phyloP scores from a whole-genome alignment of 2,113 vertebrate species.

The Shinisaurus crocodilurus region DNA sequence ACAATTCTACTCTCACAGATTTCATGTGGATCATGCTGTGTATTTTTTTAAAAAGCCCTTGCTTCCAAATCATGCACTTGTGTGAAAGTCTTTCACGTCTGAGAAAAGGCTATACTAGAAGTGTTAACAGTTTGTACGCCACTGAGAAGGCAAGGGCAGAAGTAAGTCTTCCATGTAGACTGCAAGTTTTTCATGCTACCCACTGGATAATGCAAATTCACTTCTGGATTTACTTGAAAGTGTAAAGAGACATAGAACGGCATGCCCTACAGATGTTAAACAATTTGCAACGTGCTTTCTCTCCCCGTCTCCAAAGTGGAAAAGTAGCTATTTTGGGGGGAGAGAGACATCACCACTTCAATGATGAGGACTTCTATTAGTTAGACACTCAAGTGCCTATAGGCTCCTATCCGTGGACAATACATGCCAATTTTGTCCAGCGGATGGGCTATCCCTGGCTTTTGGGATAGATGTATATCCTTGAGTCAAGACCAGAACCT shows the following conservation, averaged over 20 bases:
- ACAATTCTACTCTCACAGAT: neutral
- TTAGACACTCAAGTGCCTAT: neutral
- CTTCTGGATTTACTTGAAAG: neutral
- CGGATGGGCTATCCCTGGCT: neutral
- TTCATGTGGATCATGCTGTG: neutral
- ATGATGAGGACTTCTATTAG: neutral
- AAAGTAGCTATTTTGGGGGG: neutral
- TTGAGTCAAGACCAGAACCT: neutral
- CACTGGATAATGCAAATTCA: neutral
- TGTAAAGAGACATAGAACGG: neutral
- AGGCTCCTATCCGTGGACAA: constrained; percentile 3
- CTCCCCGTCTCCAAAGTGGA: neutral
- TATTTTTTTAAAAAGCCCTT: neutral
- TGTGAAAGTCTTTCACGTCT: neutral
- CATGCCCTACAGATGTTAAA: neutral
- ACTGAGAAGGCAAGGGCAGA: neutral
- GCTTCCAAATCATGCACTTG: neutral
- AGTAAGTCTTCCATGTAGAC: neutral
- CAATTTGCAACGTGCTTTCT: neutral
- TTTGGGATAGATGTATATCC: neutral
- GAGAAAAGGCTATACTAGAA: neutral
- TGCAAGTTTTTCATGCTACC: neutral
- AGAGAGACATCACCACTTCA: neutral
- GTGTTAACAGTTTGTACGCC: neutral
- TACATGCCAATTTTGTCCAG: neutral